Percentiles rank a stretch among this genome's conserved stretches.
Evolutionary conservation across 2,113 vertebrate species (phyloP).

Genomic region (Carassius auratus): DNA sequence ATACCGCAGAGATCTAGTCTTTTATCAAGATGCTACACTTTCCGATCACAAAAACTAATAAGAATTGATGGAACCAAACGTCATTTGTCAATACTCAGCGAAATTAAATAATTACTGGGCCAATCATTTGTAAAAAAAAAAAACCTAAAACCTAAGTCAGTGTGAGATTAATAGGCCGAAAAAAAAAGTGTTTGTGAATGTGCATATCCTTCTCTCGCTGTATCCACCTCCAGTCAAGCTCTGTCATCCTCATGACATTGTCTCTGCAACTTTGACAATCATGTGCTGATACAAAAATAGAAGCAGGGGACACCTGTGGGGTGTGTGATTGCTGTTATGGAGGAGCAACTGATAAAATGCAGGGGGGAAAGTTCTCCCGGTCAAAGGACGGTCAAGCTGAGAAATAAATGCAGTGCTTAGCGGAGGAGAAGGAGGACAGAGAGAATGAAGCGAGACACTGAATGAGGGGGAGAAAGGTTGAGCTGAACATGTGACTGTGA

Average conservation of each 20-base stretch:
- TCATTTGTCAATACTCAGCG: background rate
- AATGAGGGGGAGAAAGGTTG: background rate
- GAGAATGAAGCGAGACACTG: background rate
- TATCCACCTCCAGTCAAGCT: background rate
- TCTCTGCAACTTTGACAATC: slow-evolving; percentile 7
- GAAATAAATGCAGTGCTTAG: slow-evolving; percentile 21
- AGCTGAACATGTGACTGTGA: background rate
- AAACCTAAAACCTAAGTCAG: background rate
- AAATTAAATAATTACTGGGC: background rate
- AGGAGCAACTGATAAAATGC: slow-evolving; percentile 26
- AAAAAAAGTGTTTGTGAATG: background rate
- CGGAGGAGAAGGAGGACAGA: background rate
- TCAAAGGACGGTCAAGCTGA: slow-evolving; percentile 22
- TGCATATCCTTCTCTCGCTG: background rate
- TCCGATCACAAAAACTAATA: too few species aligned
- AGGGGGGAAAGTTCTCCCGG: background rate
- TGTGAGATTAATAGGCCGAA: background rate
- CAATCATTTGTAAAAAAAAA: background rate
- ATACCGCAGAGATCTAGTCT: too few species aligned
- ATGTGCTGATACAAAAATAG: background rate
- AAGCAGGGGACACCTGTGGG: slow-evolving; percentile 2
- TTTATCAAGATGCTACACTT: too few species aligned
- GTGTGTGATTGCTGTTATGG: background rate
- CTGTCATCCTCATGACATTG: background rate
- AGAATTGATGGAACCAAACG: background rate